Evolutionary conservation across 2,888 invertebrate genomes (phyloP).

Genomic region (Gasteruption jaculator): DNA sequence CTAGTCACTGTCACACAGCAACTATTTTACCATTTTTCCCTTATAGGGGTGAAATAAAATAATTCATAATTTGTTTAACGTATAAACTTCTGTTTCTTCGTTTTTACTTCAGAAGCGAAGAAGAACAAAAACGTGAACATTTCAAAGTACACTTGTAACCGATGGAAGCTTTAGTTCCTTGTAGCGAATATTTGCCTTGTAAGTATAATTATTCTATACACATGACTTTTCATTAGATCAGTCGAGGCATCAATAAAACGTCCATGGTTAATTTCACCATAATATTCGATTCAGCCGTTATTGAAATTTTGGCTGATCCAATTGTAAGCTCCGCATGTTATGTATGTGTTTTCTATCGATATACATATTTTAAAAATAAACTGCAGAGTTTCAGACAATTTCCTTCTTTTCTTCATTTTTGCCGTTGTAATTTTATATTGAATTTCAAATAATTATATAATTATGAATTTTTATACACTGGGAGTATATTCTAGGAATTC

Average conservation of each 20-base stretch:
- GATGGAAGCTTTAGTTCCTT: slow-evolving; percentile 29
- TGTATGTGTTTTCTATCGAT: slow-evolving; percentile 48
- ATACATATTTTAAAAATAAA: slow-evolving; percentile 49
- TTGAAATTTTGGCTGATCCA: slow-evolving; percentile 24
- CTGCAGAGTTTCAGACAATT: slow-evolving; percentile 23
- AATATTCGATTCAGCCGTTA: slow-evolving; percentile 14
- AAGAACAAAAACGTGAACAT: slow-evolving; percentile 11
- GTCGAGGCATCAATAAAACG: slow-evolving; percentile 10
- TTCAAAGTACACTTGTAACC: slow-evolving; percentile 7
- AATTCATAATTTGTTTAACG: too few relatives aligned
- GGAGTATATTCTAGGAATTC: too few relatives aligned
- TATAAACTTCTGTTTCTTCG: too few relatives aligned
- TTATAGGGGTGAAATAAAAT: too few relatives aligned
- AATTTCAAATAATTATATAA: slow-evolving; percentile 9
- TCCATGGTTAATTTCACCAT: not conserved
- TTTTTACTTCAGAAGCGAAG: slow-evolving; percentile 1
- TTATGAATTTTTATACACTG: too few relatives aligned
- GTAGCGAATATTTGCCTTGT: slow-evolving; percentile 31
- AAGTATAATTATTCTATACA: too few relatives aligned
- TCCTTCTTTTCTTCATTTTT: not conserved
- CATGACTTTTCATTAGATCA: slow-evolving; percentile 18
- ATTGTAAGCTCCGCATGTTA: slow-evolving; percentile 42
- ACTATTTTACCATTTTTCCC: too few relatives aligned
- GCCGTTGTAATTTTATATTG: not conserved
- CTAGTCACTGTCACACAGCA: too few relatives aligned